Evolutionary conservation across 1,140 invertebrate genomes (phyloP).

Genomic region (Penaeus chinensis): DNA sequence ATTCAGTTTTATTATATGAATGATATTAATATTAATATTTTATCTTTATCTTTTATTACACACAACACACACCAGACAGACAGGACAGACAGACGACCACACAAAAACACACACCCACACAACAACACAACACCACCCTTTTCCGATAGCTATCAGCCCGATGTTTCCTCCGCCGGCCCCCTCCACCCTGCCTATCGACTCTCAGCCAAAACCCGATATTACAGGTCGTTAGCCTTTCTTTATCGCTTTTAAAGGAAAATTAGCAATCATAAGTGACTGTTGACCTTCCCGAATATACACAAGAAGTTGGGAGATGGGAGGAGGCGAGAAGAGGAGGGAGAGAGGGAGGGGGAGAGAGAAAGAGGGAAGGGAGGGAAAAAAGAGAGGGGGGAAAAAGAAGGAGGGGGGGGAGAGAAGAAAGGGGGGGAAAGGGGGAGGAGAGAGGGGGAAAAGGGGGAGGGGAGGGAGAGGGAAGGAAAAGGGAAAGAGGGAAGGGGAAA

Average conservation of each 20-base stretch:
- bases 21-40: too few relatives aligned
- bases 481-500: background rate
- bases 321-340: background rate
- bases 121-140: background rate
- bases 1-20: too few relatives aligned
- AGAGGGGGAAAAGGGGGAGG: background rate
- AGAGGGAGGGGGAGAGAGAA: background rate
- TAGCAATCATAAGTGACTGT: conserved; percentile 51
- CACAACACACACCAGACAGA: too few relatives aligned
- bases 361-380: background rate
- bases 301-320: background rate
- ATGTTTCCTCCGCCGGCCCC: conserved; percentile 6
- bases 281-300: conserved; percentile 40
- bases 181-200: conserved; percentile 5
- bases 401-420: background rate
- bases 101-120: too few relatives aligned
- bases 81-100: too few relatives aligned
- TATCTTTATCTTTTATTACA: too few relatives aligned
- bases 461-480: background rate
- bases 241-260: conserved; percentile 56
- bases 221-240: conserved; percentile 36
- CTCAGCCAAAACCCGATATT: conserved; percentile 32
- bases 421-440: background rate
- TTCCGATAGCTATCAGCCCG: background rate
- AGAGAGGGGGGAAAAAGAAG: background rate